A percentile compares a stretch with the other conserved stretches of the same genome.
These are phyloP conservation scores for Caranx ignobilis DNA, from an alignment of 2,113 vertebrate species.

Conservation along the genomic window DNA sequence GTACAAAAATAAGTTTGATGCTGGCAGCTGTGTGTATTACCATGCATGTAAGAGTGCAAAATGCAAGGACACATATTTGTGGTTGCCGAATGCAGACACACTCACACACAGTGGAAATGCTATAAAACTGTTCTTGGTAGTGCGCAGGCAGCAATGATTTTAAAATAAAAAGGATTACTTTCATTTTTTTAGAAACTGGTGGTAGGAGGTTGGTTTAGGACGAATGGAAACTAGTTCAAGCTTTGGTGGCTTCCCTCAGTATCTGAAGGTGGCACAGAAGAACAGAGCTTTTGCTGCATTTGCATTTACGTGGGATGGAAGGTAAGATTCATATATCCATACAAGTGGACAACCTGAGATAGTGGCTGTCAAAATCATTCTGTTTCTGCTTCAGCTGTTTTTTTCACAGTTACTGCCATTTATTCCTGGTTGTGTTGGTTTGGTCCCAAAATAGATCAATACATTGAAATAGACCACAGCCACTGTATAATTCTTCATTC, in stretches of 20 bases:
- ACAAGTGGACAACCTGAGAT: not conserved
- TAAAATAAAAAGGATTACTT: not conserved
- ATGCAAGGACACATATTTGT: not conserved
- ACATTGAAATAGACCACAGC: too few relatives aligned
- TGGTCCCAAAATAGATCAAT: not conserved
- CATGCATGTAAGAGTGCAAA: constrained; percentile 7
- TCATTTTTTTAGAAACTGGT: not conserved
- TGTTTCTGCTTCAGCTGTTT: constrained; percentile 26
- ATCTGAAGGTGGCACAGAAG: not conserved
- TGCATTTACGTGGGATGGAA: not conserved
- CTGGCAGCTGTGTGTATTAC: not conserved
- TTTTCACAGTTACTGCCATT: not conserved
- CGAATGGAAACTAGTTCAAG: not conserved
- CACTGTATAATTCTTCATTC: not conserved
- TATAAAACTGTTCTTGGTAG: not conserved
- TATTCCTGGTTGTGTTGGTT: constrained; percentile 7
- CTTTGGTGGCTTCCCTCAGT: not conserved
- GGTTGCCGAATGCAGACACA: not conserved
- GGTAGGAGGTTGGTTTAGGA: not conserved
- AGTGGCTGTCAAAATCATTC: not conserved
- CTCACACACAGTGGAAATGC: not conserved
- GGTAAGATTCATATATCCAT: not conserved
- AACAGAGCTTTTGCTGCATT: not conserved
- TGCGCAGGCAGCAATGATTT: not conserved
- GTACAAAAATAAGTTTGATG: constrained; percentile 37